A percentile compares a stretch with the other conserved stretches of the same genome.
These are phyloP conservation scores for Sebastes fasciatus DNA, from an alignment of 2,113 vertebrate genomes.

Conservation along the genomic window DNA sequence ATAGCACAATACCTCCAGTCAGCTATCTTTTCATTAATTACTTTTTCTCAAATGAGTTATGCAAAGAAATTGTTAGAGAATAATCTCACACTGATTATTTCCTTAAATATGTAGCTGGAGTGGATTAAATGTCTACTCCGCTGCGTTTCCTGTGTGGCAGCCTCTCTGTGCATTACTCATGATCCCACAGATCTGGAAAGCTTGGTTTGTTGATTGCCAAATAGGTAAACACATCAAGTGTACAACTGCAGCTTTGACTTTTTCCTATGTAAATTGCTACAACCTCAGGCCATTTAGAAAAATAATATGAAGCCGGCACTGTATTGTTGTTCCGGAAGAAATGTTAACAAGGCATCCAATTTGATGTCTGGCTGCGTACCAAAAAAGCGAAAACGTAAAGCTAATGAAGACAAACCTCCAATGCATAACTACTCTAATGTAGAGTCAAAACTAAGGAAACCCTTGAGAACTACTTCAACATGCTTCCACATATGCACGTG, in stretches of 20 bases:
- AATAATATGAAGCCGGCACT: slow-evolving; percentile 23
- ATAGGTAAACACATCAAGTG: too few relatives aligned
- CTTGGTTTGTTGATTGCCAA: too few relatives aligned
- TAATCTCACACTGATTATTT: too few relatives aligned
- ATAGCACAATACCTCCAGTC: too few relatives aligned
- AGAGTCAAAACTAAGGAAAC: slow-evolving; percentile 2
- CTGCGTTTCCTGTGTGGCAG: too few relatives aligned
- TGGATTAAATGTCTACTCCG: too few relatives aligned
- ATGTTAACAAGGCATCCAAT: slow-evolving; percentile 55
- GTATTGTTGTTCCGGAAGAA: slow-evolving; percentile 16
- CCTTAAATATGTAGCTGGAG: too few relatives aligned
- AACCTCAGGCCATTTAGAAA: slow-evolving; percentile 31
- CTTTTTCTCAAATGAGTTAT: too few relatives aligned
- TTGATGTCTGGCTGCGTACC: slow-evolving; percentile 25
- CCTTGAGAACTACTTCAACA: neutral
- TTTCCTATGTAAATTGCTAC: slow-evolving; percentile 15
- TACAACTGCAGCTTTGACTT: neutral
- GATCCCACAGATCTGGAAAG: too few relatives aligned
- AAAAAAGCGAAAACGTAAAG: neutral
- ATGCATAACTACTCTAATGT: slow-evolving; percentile 12
- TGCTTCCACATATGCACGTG: neutral
- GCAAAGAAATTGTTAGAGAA: too few relatives aligned
- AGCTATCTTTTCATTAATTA: too few relatives aligned
- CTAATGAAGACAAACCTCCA: slow-evolving; percentile 42
- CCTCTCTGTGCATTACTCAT: too few relatives aligned